Conservation (phyloP, 1,140 invertebrate genomes). For the Saccostrea echinata region DNA sequence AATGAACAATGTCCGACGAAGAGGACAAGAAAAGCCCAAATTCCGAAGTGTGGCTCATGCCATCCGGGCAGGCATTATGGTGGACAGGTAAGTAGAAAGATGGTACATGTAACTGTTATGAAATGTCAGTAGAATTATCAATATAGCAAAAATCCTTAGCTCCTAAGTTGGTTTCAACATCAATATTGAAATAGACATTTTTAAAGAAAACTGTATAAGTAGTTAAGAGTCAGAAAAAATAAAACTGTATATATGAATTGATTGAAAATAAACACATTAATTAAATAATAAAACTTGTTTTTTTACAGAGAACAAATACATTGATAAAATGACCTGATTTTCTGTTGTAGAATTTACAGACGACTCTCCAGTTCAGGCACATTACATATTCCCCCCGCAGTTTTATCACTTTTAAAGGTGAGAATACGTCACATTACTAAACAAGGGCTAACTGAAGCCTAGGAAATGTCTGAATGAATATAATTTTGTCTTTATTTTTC, state of each 20-base stretch:
- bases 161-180: neutral
- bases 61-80: slow-evolving; percentile 97
- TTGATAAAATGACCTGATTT: neutral
- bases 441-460: no score
- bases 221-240: no score
- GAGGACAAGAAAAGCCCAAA: slow-evolving; percentile 82
- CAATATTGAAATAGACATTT: no score
- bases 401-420: slow-evolving; percentile 93
- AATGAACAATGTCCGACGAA: slow-evolving; percentile 78
- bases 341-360: slow-evolving; percentile 51
- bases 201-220: no score
- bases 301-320: neutral
- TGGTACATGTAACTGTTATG: neutral
- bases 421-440: slow-evolving; percentile 41
- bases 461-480: neutral
- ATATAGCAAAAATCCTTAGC: neutral
- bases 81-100: slow-evolving; percentile 86
- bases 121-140: neutral
- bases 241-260: no score
- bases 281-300: no score
- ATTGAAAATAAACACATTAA: no score
- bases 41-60: slow-evolving; percentile 98
- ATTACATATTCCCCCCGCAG: slow-evolving; percentile 83
- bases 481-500: slow-evolving; percentile 57
- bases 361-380: slow-evolving; percentile 50